Conservation (phyloP, 1,140 invertebrate genomes). For the Phymastichus coffea region DNA sequence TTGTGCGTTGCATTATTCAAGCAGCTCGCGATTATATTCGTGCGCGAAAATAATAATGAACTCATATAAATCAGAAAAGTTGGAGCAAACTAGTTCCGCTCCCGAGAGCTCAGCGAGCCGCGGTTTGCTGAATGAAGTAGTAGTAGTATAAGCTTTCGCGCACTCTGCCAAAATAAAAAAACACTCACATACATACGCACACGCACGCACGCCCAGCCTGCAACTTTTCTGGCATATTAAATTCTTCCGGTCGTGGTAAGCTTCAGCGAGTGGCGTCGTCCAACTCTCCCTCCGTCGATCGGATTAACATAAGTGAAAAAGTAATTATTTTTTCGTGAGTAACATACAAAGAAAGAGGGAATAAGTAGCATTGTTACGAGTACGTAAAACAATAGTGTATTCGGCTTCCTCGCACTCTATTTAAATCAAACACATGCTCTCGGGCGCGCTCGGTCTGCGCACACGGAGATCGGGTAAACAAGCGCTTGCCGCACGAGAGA, state of each 20-base stretch:
- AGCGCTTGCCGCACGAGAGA: background rate
- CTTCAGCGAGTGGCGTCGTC: slow-evolving; percentile 4
- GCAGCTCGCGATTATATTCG: slow-evolving; percentile 5
- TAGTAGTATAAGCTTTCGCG: too few relatives aligned
- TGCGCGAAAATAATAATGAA: slow-evolving; percentile 55
- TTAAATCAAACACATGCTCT: slow-evolving; percentile 17
- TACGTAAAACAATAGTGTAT: too few relatives aligned
- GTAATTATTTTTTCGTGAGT: too few relatives aligned
- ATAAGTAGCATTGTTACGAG: too few relatives aligned
- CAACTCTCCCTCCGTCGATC: background rate
- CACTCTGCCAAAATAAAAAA: too few relatives aligned
- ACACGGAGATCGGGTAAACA: background rate
- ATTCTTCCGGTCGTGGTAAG: slow-evolving; percentile 29
- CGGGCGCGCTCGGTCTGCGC: background rate
- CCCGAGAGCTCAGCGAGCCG: slow-evolving; percentile 42
- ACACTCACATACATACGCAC: too few relatives aligned
- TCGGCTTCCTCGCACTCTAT: background rate
- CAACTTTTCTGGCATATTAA: slow-evolving; percentile 49
- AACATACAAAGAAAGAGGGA: too few relatives aligned
- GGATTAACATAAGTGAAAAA: too few relatives aligned
- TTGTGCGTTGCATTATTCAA: slow-evolving; percentile 21
- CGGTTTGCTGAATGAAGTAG: too few relatives aligned
- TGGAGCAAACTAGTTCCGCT: slow-evolving; percentile 48
- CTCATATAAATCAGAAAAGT: slow-evolving; percentile 54
- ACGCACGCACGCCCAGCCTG: too few relatives aligned